Evolutionary conservation across 2,113 vertebrate genomes (phyloP).

Genomic region (Pseudorasbora parva): DNA sequence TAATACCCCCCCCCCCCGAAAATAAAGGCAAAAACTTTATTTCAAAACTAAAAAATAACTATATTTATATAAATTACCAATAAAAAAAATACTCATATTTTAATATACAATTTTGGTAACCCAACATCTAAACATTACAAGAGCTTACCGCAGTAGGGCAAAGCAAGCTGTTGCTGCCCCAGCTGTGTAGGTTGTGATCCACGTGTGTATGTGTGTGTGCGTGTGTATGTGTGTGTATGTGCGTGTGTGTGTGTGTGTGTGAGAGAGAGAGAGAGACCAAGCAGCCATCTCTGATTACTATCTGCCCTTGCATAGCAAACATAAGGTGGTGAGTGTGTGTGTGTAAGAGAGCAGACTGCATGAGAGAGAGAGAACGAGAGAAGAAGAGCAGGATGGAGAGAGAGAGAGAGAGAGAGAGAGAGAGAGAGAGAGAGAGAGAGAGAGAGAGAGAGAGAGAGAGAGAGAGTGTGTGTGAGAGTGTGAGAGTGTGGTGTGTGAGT

Average conservation of each 20-base stretch:
- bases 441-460: slow-evolving; percentile 1
- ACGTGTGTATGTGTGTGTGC: neutral
- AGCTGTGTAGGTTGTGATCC: slow-evolving; percentile 23
- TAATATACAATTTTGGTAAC: neutral
- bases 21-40: too few relatives aligned
- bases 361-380: slow-evolving; percentile 36
- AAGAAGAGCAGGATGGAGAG: slow-evolving; percentile 3
- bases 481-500: slow-evolving; percentile 25
- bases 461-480: slow-evolving; percentile 28
- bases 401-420: slow-evolving; percentile 8
- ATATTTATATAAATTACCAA: neutral
- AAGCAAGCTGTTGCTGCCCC: slow-evolving; percentile 11
- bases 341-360: slow-evolving; percentile 29
- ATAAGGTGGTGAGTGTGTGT: neutral
- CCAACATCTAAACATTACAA: neutral
- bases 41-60: too few relatives aligned
- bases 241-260: neutral
- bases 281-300: slow-evolving; percentile 56
- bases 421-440: neutral
- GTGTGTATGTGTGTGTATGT: slow-evolving; percentile 13
- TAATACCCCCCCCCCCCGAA: too few relatives aligned
- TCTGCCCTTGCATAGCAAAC: slow-evolving; percentile 60
- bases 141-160: neutral
- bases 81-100: neutral
- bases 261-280: slow-evolving; percentile 14